Evolutionary conservation across 2,113 vertebrate genomes (phyloP).

Genomic region (Sula dactylatra): DNA sequence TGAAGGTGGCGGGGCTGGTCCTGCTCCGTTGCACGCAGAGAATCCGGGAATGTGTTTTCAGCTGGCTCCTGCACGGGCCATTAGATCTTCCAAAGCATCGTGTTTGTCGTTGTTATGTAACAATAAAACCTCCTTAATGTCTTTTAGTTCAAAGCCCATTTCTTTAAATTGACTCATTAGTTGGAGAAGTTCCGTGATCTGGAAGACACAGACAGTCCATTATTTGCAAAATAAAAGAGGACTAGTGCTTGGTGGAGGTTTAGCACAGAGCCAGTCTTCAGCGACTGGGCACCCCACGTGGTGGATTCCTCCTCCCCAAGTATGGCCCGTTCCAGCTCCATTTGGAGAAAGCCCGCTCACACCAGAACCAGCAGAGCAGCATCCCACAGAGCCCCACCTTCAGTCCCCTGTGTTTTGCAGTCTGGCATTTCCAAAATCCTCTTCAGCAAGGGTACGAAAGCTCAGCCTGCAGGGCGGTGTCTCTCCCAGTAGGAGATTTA

Average conservation of each 20-base stretch:
- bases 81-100: constrained; percentile 93
- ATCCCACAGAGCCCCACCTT: neutral
- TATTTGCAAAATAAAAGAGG: neutral
- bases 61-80: constrained; percentile 91
- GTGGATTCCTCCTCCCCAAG: neutral
- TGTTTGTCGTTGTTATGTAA: constrained; percentile 95
- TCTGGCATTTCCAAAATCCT: neutral
- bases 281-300: fast-evolving
- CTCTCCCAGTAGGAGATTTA: neutral
- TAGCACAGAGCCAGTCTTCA: neutral
- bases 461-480: fast-evolving
- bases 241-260: neutral
- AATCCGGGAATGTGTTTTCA: constrained; percentile 74
- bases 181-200: constrained; percentile 94
- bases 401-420: neutral
- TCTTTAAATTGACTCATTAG: constrained; percentile 97
- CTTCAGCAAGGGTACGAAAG: neutral
- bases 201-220: constrained; percentile 17
- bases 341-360: neutral
- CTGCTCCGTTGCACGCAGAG: fast-evolving
- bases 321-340: fast-evolving
- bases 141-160: constrained; percentile 95
- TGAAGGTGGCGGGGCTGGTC: neutral
- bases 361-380: neutral
- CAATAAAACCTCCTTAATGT: constrained; percentile 94